Evolutionary conservation across 2,888 invertebrate species (phyloP), one percentile per base, ranked within the genome.

Genomic region (Ophion obscuratus): DNA sequence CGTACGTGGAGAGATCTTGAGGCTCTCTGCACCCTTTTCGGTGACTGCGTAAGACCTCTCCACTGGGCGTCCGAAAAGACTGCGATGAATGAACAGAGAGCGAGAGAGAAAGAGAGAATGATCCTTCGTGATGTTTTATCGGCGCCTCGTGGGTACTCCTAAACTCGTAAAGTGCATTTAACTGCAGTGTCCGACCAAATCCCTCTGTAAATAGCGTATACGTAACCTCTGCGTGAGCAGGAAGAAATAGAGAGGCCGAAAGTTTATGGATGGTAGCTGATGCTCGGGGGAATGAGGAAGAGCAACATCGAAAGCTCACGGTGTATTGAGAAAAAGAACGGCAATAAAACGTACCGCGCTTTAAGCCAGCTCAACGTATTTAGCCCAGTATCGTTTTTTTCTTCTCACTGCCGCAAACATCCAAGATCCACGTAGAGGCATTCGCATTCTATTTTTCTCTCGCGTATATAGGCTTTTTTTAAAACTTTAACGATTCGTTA

Each of bases 111-210:
- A 77, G 9, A 59, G 27, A 59, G 57, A 78, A 10, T 47, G 74
- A 78, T 68, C 70, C 75, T 70, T 61, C 71, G 66, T 47, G 53
- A 71, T 85, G 70, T 79, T 83, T 83, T 83, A 85, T 85, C 76
- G 79, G 85, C 62, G 76, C 76, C 79, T 80, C 79, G 76, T 82
- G 83, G 75, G 75, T 74, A 76, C 83, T 83, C 79, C 83, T 79
- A 67, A 80, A 70, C 85, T 85, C 85, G 71, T 85, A 85, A 85
- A 85, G 76, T 83, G 79, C 83, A 85, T 85, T 85, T 80, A 79
- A 85, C 79, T 79, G 83, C 71, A 76, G 71, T 83, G 76, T 83
- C 79, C 71, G 75, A 83, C 66, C 71, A 83, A 83, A 85, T 80
- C 76, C 75, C 79, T 36, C 64, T 62, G 85, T 83, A 83, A 83